A percentile compares a stretch with the other conserved stretches of the same genome.
phyloP scores from a whole-genome alignment of 2,797 vertebrate genomes.

The Catharus ustulatus region DNA sequence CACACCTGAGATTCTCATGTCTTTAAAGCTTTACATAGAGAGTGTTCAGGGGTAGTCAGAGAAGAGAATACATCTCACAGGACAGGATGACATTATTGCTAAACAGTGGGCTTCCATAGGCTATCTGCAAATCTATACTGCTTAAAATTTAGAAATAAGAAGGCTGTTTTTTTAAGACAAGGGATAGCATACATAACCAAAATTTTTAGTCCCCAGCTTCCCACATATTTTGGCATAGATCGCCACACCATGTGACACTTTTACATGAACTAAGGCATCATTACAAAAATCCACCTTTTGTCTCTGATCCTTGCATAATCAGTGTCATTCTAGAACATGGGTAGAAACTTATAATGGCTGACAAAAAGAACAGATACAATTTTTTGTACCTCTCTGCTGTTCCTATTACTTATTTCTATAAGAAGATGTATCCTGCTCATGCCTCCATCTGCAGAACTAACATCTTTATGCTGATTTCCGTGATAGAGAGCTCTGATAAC shows the following conservation, averaged over 20 bases:
- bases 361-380: rapidly evolving
- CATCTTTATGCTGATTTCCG: neutral
- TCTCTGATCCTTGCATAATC: neutral
- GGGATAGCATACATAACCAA: neutral
- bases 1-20: neutral
- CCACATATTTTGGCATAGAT: neutral
- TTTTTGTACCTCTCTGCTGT: neutral
- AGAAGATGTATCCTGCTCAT: neutral
- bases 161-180: neutral
- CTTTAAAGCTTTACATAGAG: neutral
- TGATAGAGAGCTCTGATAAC: neutral
- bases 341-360: neutral
- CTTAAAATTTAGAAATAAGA: neutral
- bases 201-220: neutral
- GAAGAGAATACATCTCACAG: neutral
- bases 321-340: rapidly evolving
- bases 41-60: neutral
- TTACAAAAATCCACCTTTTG: neutral
- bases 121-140: neutral
- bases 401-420: neutral
- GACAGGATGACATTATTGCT: neutral
- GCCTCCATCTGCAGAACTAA: neutral
- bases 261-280: neutral
- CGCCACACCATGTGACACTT: neutral
- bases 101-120: neutral